Evolutionary conservation across 2,113 vertebrate species (phyloP).

Genomic region (Barnardius zonarius): DNA sequence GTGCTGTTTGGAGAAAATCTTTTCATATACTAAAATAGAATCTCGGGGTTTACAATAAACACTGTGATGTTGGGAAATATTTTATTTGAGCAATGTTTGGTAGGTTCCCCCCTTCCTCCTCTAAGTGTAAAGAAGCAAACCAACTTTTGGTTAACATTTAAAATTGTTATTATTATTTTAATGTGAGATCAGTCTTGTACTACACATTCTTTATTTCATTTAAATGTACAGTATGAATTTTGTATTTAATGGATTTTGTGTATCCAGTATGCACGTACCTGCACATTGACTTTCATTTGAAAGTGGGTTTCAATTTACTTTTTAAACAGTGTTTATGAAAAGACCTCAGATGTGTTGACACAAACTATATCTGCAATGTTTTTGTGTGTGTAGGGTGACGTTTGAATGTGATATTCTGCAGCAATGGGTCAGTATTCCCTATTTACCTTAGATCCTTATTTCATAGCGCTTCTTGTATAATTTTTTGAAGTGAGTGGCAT

Average conservation of each 20-base stretch:
- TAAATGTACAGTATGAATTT: conserved; percentile 77
- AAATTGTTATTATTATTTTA: conserved; percentile 75
- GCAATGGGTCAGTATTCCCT: conserved; percentile 75
- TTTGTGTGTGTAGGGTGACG: conserved; percentile 76
- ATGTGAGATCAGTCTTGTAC: conserved; percentile 73
- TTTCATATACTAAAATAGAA: conserved; percentile 73
- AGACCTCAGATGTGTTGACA: conserved; percentile 74
- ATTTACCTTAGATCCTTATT: conserved; percentile 72
- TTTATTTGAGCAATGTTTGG: conserved; percentile 69
- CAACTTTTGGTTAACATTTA: conserved; percentile 68
- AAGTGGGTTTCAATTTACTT: conserved; percentile 77
- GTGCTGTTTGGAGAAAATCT: conserved; percentile 55
- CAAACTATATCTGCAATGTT: conserved; percentile 71
- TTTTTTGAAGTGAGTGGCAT: conserved; percentile 87
- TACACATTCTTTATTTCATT: conserved; percentile 76
- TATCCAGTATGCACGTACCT: conserved; percentile 80
- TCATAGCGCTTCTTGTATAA: conserved; percentile 82
- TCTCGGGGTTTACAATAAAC: conserved; percentile 83
- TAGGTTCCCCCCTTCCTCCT: conserved; percentile 10
- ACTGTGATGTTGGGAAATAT: conserved; percentile 79
- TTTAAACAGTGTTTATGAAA: conserved; percentile 79
- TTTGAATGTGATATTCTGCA: conserved; percentile 81
- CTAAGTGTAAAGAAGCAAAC: conserved; percentile 42
- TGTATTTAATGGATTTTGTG: conserved; percentile 83
- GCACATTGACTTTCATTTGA: conserved; percentile 83